Percentiles rank a stretch among this genome's conserved stretches.
phyloP scores from a whole-genome alignment of 2,797 vertebrate genomes.

The Typhlichthys subterraneus region DNA sequence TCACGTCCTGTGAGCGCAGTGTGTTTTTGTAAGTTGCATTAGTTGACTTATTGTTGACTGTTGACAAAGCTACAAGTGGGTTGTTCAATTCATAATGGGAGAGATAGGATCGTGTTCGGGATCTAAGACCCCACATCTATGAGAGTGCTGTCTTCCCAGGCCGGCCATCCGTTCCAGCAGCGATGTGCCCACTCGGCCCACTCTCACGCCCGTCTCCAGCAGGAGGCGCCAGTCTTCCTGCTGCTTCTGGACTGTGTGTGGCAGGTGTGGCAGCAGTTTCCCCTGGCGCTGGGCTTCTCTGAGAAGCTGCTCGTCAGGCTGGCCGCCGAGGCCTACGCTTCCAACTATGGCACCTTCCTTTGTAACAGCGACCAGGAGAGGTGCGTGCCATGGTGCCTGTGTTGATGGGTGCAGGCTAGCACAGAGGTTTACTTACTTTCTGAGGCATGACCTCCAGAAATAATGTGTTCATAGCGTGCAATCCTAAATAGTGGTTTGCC shows the following conservation, averaged over 20 bases:
- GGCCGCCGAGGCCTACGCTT: constrained; percentile 83
- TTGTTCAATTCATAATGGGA: too few species aligned
- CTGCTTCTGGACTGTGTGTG: constrained; percentile 90
- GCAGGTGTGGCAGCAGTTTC: constrained; percentile 88
- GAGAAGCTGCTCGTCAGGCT: constrained; percentile 83
- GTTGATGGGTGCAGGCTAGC: neutral
- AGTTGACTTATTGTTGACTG: too few species aligned
- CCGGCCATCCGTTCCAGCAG: constrained; percentile 86
- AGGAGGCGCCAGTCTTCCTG: constrained; percentile 85
- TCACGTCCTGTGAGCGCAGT: too few species aligned
- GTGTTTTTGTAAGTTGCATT: too few species aligned
- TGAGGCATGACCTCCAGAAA: too few species aligned
- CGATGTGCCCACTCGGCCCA: constrained; percentile 81
- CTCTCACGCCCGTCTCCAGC: constrained; percentile 80
- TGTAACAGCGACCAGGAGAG: constrained; percentile 87
- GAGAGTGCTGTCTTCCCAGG: constrained; percentile 63
- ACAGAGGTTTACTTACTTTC: too few species aligned
- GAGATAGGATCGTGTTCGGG: too few species aligned
- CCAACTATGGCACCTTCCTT: constrained; percentile 87
- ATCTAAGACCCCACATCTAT: neutral
- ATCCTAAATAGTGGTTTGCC: too few species aligned
- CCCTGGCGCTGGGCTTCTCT: constrained; percentile 82
- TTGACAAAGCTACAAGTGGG: too few species aligned
- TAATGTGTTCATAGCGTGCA: too few species aligned
- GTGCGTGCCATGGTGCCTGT: constrained; percentile 47